phyloP scores from a whole-genome alignment of 2,113 vertebrate genomes.

The Toxostoma redivivum region DNA sequence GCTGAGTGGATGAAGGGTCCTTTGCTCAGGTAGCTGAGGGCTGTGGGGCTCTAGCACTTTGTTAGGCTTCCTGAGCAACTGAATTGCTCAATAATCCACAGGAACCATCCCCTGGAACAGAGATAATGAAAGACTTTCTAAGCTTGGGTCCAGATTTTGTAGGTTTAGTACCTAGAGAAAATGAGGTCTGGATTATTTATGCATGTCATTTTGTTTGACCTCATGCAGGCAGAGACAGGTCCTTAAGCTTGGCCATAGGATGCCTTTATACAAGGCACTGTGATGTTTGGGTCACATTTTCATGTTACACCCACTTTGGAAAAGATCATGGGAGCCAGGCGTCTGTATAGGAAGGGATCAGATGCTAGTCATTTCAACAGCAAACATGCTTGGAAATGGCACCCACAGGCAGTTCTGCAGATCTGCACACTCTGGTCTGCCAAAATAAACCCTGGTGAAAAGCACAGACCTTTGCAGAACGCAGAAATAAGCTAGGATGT shows the following conservation, averaged over 20 bases:
- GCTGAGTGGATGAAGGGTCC: background rate
- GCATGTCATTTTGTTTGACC: background rate
- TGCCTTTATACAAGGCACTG: background rate
- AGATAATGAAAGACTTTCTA: background rate
- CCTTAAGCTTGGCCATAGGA: background rate
- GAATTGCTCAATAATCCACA: background rate
- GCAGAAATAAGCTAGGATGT: background rate
- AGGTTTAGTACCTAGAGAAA: background rate
- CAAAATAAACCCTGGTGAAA: background rate
- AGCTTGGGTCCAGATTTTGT: background rate
- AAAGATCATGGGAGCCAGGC: background rate
- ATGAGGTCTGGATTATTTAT: background rate
- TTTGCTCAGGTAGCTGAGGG: background rate
- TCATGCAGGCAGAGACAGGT: background rate
- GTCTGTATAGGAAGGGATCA: background rate
- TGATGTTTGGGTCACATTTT: background rate
- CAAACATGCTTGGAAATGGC: background rate
- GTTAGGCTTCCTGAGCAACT: background rate
- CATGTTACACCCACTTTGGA: background rate
- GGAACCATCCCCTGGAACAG: background rate
- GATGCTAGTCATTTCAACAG: background rate
- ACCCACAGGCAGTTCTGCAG: background rate
- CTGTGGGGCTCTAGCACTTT: background rate
- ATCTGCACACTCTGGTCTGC: background rate
- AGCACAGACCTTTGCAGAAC: background rate